phyloP scores from a whole-genome alignment of 2,113 vertebrate genomes.

The Neopipo cinnamomea region DNA sequence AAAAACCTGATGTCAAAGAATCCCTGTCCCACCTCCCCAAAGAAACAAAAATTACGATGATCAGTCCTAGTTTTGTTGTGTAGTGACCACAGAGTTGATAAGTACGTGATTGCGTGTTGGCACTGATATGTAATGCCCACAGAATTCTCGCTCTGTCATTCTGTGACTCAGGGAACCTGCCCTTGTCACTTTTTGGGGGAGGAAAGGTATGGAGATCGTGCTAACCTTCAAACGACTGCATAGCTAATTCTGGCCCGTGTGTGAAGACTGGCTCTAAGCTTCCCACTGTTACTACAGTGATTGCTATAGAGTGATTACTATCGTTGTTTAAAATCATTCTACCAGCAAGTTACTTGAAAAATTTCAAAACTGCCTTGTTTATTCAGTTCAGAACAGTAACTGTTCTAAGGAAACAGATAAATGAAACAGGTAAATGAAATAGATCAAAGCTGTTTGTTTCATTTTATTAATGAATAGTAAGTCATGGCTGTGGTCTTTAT shows the following conservation, averaged over 20 bases:
- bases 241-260: not conserved
- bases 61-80: not conserved
- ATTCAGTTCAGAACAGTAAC: not conserved
- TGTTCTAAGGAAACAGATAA: too few species aligned
- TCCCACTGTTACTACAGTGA: not conserved
- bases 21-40: fast-evolving
- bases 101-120: not conserved
- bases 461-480: constrained; percentile 32
- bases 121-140: not conserved
- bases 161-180: not conserved
- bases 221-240: not conserved
- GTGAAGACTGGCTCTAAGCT: not conserved
- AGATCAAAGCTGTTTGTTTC: not conserved
- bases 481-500: not conserved
- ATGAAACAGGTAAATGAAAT: too few species aligned
- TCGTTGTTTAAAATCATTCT: not conserved
- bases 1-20: not conserved
- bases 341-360: not conserved
- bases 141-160: not conserved
- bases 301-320: not conserved
- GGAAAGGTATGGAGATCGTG: not conserved
- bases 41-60: not conserved
- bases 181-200: not conserved
- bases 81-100: not conserved
- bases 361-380: not conserved